Conservation (phyloP, 2,888 invertebrate species). For the Scaptomyza cyrtandrae region DNA sequence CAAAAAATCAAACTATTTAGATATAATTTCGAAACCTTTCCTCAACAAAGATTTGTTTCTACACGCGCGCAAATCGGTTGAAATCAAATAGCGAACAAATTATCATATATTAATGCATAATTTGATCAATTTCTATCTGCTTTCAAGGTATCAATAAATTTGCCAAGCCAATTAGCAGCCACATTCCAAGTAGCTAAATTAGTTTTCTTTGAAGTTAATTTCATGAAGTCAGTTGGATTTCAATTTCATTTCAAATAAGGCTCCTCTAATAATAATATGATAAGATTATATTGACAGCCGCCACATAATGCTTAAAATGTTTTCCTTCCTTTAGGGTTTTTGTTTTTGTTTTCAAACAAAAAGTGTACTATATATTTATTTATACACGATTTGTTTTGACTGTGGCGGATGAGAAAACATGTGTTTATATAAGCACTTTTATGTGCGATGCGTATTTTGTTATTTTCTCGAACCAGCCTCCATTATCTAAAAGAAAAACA, state of each 20-base stretch:
- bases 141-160: not conserved
- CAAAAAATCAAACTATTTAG: not conserved
- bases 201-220: not conserved
- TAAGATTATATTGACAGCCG: not conserved
- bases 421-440: conserved; percentile 25
- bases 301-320: not conserved
- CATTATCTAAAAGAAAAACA: conserved; percentile 1
- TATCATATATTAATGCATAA: not conserved
- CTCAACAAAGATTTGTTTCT: not conserved
- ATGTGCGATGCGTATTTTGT: not conserved
- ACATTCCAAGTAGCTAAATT: not conserved
- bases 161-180: not conserved
- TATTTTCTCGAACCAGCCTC: conserved; percentile 33
- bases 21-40: not conserved
- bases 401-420: conserved; percentile 23
- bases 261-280: not conserved
- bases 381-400: conserved; percentile 32
- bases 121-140: not conserved
- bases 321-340: conserved; percentile 1
- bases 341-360: conserved; percentile 5
- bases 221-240: not conserved
- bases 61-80: not conserved
- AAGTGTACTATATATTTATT: too few relatives aligned
- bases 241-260: not conserved
- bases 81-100: not conserved